phyloP scores from a whole-genome alignment of 2,113 vertebrate genomes.

The Gopherus evgoodei region DNA sequence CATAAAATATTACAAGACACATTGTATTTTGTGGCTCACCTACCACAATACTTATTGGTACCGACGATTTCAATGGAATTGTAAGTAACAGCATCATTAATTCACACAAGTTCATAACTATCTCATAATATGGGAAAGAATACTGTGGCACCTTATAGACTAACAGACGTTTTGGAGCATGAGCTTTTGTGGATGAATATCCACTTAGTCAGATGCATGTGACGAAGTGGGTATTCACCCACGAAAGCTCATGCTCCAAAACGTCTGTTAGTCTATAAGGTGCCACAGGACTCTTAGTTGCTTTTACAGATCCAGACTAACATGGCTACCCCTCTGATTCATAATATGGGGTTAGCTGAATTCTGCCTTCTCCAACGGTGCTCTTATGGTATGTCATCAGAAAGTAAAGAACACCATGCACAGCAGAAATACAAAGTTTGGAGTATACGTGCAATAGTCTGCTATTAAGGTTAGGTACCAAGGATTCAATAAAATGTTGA shows the following conservation, averaged over 20 bases:
- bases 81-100: conserved; percentile 1
- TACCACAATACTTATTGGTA: neutral
- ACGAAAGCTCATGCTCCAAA: too few relatives aligned
- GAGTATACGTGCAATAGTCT: neutral
- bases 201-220: too few relatives aligned
- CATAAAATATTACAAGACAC: neutral
- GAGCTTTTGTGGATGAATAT: too few relatives aligned
- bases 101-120: neutral
- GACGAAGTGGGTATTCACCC: too few relatives aligned
- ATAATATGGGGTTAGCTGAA: neutral
- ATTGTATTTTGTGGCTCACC: conserved; percentile 31
- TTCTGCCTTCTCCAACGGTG: neutral
- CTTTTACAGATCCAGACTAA: too few relatives aligned
- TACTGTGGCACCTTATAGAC: too few relatives aligned
- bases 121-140: neutral
- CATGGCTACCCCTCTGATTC: neutral
- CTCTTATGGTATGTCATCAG: neutral
- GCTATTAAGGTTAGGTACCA: neutral
- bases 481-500: neutral
- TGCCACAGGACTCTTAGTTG: too few relatives aligned
- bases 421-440: neutral
- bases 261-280: too few relatives aligned
- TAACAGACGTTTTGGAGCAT: too few relatives aligned
- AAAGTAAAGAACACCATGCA: neutral
- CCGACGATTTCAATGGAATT: conserved; percentile 3